These are phyloP conservation scores for Anguilla anguilla DNA, from an alignment of 2,797 vertebrate species.

Conservation along the genomic window DNA sequence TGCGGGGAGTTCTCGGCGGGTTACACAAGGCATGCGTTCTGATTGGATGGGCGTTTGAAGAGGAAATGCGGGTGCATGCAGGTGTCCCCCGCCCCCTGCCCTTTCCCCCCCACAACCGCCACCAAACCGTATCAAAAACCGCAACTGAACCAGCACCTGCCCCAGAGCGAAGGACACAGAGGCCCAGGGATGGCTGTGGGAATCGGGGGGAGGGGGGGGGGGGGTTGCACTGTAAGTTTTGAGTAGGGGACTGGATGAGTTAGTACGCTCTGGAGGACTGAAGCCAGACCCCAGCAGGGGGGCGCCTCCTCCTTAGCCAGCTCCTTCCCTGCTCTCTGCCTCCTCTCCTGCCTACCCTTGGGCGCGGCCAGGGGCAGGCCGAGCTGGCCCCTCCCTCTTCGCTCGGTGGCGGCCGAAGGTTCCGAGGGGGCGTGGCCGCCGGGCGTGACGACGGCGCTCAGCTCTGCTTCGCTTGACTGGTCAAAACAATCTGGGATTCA, in stretches of 20 bases:
- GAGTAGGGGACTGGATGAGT: conserved; percentile 73
- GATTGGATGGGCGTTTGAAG: conserved; percentile 38
- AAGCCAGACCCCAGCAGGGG: conserved; percentile 63
- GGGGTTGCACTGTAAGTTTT: conserved; percentile 44
- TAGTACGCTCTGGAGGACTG: conserved; percentile 77
- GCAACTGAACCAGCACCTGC: conserved; percentile 62
- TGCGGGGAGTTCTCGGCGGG: conserved; percentile 39
- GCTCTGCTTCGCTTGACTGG: conserved; percentile 92
- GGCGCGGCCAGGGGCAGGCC: conserved; percentile 89
- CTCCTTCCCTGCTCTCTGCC: conserved; percentile 74
- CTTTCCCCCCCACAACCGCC: conserved; percentile 44
- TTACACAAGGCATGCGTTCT: conserved; percentile 48
- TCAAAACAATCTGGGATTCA: conserved; percentile 99
- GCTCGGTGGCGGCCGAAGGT: conserved; percentile 83
- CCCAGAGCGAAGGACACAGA: conserved; percentile 64
- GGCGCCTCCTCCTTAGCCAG: conserved; percentile 77
- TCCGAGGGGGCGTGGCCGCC: conserved; percentile 86
- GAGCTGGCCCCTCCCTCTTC: conserved; percentile 86
- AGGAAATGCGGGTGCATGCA: conserved; percentile 75
- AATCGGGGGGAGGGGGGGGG: conserved; percentile 21
- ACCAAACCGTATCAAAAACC: conserved; percentile 60
- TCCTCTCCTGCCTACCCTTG: conserved; percentile 94
- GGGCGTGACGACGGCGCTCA: conserved; percentile 88
- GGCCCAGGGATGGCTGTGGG: conserved; percentile 34
- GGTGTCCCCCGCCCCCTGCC: conserved; percentile 49